Evolutionary conservation across 2,888 invertebrate genomes (phyloP).

Genomic region (Drosophila lutescens): DNA sequence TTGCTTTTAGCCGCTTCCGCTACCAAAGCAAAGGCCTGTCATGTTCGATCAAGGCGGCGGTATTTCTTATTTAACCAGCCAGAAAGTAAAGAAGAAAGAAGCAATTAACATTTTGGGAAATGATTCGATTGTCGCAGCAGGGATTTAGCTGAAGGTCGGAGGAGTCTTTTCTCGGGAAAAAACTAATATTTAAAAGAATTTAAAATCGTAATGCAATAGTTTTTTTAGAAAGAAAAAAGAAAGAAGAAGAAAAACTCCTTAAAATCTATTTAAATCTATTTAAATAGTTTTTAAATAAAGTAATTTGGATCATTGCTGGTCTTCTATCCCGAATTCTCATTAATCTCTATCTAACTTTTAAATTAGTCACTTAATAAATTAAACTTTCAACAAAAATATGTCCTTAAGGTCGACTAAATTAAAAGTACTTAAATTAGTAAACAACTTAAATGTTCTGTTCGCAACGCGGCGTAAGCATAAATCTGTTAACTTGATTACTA

Average conservation of each 20-base stretch:
- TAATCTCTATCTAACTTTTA: too few relatives aligned
- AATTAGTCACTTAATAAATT: too few relatives aligned
- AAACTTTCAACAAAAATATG: too few relatives aligned
- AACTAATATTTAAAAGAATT: not conserved
- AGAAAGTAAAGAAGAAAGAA: not conserved
- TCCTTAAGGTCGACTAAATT: too few relatives aligned
- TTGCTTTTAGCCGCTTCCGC: constrained; percentile 54
- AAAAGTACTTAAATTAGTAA: not conserved
- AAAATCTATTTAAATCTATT: too few relatives aligned
- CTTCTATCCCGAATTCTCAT: too few relatives aligned
- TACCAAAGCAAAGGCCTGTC: constrained; percentile 29
- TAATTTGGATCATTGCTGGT: too few relatives aligned
- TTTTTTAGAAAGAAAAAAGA: too few relatives aligned
- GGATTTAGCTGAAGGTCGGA: not conserved
- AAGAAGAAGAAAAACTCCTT: too few relatives aligned
- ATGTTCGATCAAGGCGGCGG: constrained; percentile 33
- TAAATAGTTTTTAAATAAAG: too few relatives aligned
- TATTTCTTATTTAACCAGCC: constrained; percentile 27
- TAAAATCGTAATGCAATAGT: too few relatives aligned
- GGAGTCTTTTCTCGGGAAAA: not conserved
- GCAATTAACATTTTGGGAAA: constrained; percentile 15
- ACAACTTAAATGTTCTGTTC: constrained; percentile 14
- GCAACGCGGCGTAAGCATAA: constrained; percentile 6
- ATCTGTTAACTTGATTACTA: constrained; percentile 9
- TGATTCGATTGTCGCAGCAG: not conserved